phyloP scores from a whole-genome alignment of 1,140 invertebrate species.

The Drosophila tsacasi region DNA sequence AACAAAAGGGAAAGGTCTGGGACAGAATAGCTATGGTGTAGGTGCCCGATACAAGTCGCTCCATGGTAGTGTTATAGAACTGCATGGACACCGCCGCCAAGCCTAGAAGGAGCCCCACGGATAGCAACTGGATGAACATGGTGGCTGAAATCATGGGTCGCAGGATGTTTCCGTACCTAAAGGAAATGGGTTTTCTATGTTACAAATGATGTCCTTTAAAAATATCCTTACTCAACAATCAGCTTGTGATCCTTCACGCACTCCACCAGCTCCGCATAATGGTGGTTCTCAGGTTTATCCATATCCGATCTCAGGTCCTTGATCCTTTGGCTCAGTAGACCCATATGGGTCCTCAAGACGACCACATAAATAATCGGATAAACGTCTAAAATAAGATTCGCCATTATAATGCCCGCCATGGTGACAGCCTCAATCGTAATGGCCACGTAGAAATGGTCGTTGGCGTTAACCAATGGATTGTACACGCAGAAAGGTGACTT shows the following conservation, averaged over 20 bases:
- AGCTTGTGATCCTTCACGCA: slow-evolving; percentile 43
- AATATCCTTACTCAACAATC: slow-evolving; percentile 24
- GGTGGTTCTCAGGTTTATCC: slow-evolving; percentile 20
- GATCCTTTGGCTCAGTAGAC: slow-evolving; percentile 9
- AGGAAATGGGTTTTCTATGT: neutral
- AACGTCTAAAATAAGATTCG: slow-evolving; percentile 22
- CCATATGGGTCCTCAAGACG: slow-evolving; percentile 25
- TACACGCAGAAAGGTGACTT: slow-evolving; percentile 32
- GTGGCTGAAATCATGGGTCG: slow-evolving; percentile 43
- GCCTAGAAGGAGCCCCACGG: slow-evolving; percentile 28
- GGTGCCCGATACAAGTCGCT: slow-evolving; percentile 8
- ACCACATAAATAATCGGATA: slow-evolving; percentile 33
- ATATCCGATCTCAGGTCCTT: slow-evolving; percentile 9
- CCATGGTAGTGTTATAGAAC: slow-evolving; percentile 28
- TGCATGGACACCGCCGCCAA: slow-evolving; percentile 27
- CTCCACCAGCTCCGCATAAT: slow-evolving; percentile 26
- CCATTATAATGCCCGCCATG: neutral
- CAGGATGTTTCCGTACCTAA: slow-evolving; percentile 28
- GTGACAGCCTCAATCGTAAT: slow-evolving; percentile 4
- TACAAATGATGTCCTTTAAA: neutral
- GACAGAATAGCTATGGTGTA: slow-evolving; percentile 19
- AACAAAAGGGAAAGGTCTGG: slow-evolving; percentile 50
- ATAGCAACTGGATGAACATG: slow-evolving; percentile 38
- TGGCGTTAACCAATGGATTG: slow-evolving; percentile 13
- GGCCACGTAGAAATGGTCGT: slow-evolving; percentile 17